Evolutionary conservation across 2,113 vertebrate species (phyloP), one percentile per base, ranked within the genome.

Genomic region (Chaenogobius annularis): DNA sequence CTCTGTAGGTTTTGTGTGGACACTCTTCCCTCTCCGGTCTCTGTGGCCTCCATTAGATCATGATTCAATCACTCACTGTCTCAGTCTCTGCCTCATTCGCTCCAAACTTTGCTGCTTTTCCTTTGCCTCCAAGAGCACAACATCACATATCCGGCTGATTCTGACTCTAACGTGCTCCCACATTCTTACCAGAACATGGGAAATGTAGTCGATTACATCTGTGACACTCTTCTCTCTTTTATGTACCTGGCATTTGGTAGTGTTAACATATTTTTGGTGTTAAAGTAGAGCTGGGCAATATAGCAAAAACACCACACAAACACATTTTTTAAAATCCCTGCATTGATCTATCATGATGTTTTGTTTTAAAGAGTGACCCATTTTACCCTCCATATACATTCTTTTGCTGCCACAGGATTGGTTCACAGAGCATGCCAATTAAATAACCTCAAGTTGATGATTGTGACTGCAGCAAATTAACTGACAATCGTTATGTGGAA

Each of bases 1-100:
- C 62, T 55, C 3, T 23, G 15, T 69, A 11, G 22, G 12, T 11
- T 11, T 19, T 47, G 40, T 31, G 7, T 23, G 23, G 0, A 20
- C 69, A 65, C 67, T 13, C 63, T 76, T 35, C 43, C 63, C 10
- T 48, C 20, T 22, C 63, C 20, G 15, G 48, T 66, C 47, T 37
- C 58, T 65, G 50, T 20, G 11, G 12, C 70, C 35, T 58, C 66
- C 52, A 65, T 77, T 69, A 37, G 63, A 23, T 73, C 62, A 73
- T 73, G 72, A 84, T 70, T 82, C 67, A 80, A 47, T 61, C 75
- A 40, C 76, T 59, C 37, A 43, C 68, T 55, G 23, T 59, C 19
- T 75, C 73, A 52, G 43, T 48, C 46, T 48, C 35, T 68, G 48
- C 50, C 23, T 78, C 44, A 46, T 40, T 74, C 20, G 7, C 62